Evolutionary conservation across 1,140 invertebrate species (phyloP).

Genomic region (Solenopsis fugax): DNA sequence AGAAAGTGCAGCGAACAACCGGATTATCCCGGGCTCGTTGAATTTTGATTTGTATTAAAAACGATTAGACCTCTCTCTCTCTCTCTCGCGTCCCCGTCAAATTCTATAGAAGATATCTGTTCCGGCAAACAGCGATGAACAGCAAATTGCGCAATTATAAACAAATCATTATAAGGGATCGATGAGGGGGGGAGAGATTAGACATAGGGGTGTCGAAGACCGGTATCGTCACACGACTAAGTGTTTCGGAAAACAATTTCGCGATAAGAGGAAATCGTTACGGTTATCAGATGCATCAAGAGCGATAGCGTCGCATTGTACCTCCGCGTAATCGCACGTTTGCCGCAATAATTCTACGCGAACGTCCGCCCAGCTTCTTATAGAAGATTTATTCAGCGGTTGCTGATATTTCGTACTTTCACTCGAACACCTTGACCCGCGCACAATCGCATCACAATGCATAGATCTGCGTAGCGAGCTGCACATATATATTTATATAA

Average conservation of each 20-base stretch:
- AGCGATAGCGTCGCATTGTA: conserved; percentile 54
- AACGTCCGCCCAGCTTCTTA: conserved; percentile 56
- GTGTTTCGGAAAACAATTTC: conserved; percentile 23
- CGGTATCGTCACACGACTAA: neutral
- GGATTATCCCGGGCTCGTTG: conserved; percentile 34
- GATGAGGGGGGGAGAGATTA: neutral
- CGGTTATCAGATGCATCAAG: conserved; percentile 45
- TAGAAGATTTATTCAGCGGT: conserved; percentile 70
- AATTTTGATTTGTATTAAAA: conserved; percentile 10
- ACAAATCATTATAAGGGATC: neutral
- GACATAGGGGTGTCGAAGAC: neutral
- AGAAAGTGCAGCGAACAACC: neutral
- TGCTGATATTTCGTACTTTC: conserved; percentile 85
- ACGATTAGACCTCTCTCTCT: neutral
- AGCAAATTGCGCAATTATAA: neutral
- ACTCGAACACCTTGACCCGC: conserved; percentile 84
- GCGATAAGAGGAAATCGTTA: conserved; percentile 41
- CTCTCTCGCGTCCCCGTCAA: neutral
- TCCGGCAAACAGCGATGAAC: neutral
- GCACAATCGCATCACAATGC: conserved; percentile 76
- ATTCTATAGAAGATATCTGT: neutral
- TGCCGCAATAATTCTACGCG: conserved; percentile 57
- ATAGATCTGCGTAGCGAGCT: conserved; percentile 58
- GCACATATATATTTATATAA: conserved; percentile 26
- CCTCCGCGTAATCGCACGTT: conserved; percentile 47